Percentiles rank a stretch among this genome's conserved stretches.
Evolutionary conservation across 1,140 invertebrate genomes (phyloP).

Genomic region (Cylas formicarius): DNA sequence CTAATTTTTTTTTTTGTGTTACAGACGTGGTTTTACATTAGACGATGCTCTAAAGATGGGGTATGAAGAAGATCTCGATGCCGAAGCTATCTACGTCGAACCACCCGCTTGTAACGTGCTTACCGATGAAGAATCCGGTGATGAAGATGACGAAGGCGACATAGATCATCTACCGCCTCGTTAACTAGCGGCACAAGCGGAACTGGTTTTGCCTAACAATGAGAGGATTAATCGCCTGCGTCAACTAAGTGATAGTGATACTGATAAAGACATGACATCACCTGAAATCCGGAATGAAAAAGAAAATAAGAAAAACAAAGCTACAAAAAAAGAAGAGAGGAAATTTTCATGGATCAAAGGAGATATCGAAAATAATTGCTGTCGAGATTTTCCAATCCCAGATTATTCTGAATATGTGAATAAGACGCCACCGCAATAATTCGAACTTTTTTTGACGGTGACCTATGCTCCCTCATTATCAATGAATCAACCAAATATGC

Average conservation of each 20-base stretch:
- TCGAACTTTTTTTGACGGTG: constrained; percentile 4
- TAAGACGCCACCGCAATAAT: constrained; percentile 1
- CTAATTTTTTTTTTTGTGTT: constrained; percentile 3
- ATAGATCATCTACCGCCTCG: constrained; percentile 6
- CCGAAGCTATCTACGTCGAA: constrained; percentile 1
- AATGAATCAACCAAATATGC: too few species aligned
- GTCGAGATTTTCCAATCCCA: background rate
- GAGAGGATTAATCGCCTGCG: background rate
- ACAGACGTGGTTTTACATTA: constrained; percentile 3
- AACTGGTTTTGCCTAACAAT: too few species aligned
- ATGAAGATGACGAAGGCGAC: constrained; percentile 12
- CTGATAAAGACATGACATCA: background rate
- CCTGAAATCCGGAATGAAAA: background rate
- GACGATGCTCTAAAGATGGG: background rate
- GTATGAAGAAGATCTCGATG: constrained; percentile 1
- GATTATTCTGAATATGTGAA: too few species aligned
- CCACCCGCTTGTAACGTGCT: constrained; percentile 1
- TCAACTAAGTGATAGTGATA: background rate
- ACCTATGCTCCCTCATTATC: too few species aligned
- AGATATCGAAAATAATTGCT: background rate
- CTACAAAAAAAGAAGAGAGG: background rate
- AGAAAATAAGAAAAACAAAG: background rate
- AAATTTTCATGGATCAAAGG: too few species aligned
- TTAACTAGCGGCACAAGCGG: constrained; percentile 2
- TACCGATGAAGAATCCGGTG: constrained; percentile 6